phyloP scores from a whole-genome alignment of 2,888 invertebrate species.

The Caenorhabditis doughertyi region DNA sequence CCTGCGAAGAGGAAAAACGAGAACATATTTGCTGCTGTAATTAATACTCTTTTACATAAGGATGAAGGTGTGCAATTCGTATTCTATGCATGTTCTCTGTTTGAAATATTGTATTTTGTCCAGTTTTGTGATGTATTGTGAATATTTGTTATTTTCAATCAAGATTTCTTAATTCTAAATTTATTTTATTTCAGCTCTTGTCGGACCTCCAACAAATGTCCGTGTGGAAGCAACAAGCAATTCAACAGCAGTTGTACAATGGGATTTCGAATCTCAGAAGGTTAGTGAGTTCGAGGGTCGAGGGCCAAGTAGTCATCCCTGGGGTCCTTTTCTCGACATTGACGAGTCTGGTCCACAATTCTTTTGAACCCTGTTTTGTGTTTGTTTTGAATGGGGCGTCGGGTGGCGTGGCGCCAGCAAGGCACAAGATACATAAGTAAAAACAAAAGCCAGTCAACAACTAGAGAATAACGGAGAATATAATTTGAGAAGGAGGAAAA shows the following conservation, averaged over 20 bases:
- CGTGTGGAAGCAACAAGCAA: constrained; percentile 80
- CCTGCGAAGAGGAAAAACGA: constrained; percentile 43
- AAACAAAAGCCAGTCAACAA: background rate
- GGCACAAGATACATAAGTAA: background rate
- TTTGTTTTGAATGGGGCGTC: constrained; percentile 21
- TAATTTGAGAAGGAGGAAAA: background rate
- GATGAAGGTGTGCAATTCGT: constrained; percentile 43
- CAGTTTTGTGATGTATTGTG: background rate
- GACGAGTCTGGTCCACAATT: constrained; percentile 36
- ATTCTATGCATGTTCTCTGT: constrained; percentile 4
- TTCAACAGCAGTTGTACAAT: constrained; percentile 80
- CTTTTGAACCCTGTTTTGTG: constrained; percentile 8
- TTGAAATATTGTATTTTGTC: background rate
- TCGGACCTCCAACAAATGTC: constrained; percentile 81
- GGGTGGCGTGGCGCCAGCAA: background rate
- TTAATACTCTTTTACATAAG: constrained; percentile 68
- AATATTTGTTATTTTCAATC: background rate
- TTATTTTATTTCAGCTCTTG: constrained; percentile 77
- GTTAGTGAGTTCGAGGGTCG: constrained; percentile 45
- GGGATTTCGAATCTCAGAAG: constrained; percentile 80
- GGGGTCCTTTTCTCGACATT: constrained; percentile 40
- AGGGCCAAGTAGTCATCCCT: constrained; percentile 23
- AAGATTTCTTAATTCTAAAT: background rate
- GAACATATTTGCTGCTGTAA: constrained; percentile 71
- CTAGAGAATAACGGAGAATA: constrained; percentile 10